These are phyloP conservation scores for Drosophila sechellia DNA, from an alignment of 1,140 invertebrate genomes.

Conservation along the genomic window DNA sequence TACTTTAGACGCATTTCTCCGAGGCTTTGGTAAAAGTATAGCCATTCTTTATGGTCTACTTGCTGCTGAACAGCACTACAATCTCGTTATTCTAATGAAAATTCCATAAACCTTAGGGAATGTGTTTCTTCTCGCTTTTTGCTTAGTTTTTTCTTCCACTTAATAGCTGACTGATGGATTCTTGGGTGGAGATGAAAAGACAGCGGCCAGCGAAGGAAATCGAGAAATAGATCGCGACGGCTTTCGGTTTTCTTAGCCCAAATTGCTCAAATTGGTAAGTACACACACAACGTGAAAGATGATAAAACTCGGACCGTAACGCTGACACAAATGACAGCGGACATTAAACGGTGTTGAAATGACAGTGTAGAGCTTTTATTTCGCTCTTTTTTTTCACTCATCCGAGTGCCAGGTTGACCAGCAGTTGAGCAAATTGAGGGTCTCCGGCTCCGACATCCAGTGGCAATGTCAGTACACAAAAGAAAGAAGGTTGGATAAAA, in stretches of 20 bases:
- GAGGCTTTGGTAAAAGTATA: slow-evolving; percentile 42
- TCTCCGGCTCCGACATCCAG: slow-evolving; percentile 17
- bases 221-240: slow-evolving; percentile 44
- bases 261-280: slow-evolving; percentile 45
- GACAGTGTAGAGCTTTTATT: slow-evolving; percentile 30
- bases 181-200: background rate
- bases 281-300: slow-evolving; percentile 46
- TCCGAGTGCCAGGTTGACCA: slow-evolving; percentile 9
- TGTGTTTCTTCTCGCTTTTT: slow-evolving; percentile 16
- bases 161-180: background rate
- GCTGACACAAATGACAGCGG: slow-evolving; percentile 56
- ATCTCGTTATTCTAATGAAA: slow-evolving; percentile 47
- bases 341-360: slow-evolving; percentile 61
- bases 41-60: slow-evolving; percentile 46
- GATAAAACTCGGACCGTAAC: slow-evolving; percentile 40
- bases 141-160: too few relatives aligned
- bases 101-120: slow-evolving; percentile 37
- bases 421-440: slow-evolving; percentile 38
- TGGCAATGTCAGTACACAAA: slow-evolving; percentile 30
- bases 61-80: slow-evolving; percentile 24
- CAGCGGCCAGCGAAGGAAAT: slow-evolving; percentile 11
- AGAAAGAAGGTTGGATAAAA: background rate
- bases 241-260: slow-evolving; percentile 48
- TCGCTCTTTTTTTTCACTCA: slow-evolving; percentile 18
- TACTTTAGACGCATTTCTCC: slow-evolving; percentile 69